Evolutionary conservation across 2,888 invertebrate genomes (phyloP).

Genomic region (Panzeria rudis): DNA sequence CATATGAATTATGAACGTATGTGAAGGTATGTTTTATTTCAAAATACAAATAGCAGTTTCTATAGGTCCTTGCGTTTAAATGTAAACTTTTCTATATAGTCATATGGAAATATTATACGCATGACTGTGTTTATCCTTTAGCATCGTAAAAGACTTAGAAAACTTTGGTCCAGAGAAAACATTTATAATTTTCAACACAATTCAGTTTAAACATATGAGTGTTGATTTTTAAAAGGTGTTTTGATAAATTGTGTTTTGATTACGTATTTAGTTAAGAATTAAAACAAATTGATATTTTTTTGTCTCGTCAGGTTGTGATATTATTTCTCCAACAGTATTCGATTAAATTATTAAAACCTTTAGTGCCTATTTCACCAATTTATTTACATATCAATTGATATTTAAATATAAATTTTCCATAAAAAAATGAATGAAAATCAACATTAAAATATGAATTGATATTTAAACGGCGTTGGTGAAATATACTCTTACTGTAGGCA

Average conservation of each 20-base stretch:
- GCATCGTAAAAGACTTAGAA: background rate
- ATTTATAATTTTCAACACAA: conserved; percentile 1
- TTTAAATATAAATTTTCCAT: no score
- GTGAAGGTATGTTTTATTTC: background rate
- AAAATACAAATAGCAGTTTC: conserved; percentile 4
- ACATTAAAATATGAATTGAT: no score
- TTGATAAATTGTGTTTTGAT: background rate
- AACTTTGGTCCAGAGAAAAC: background rate
- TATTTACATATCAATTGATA: no score
- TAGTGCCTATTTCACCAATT: no score
- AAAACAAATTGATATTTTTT: no score
- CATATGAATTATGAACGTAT: background rate
- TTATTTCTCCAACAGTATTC: no score
- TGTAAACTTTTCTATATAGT: background rate
- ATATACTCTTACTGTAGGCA: no score
- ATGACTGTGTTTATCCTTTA: background rate
- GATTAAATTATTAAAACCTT: no score
- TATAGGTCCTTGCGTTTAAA: background rate
- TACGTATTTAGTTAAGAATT: no score
- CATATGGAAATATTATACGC: background rate
- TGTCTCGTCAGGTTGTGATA: no score
- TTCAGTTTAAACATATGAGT: background rate
- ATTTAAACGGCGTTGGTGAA: no score
- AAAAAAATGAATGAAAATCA: no score
- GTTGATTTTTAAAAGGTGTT: background rate